These are phyloP conservation scores for Parauchenoglanis punctatus DNA, from an alignment of 2,797 vertebrate species.

Conservation along the genomic window DNA sequence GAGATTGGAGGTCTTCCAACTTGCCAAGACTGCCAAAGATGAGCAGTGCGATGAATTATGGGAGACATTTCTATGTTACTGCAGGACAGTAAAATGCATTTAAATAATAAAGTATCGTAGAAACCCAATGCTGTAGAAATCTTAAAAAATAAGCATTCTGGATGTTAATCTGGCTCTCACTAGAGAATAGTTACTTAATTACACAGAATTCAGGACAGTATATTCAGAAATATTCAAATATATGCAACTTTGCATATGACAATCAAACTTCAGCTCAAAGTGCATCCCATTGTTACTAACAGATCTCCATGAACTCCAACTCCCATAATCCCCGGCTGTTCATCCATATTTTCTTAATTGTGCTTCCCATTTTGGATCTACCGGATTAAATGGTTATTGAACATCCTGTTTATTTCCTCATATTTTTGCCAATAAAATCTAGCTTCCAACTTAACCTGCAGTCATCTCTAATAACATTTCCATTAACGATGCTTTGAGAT, in stretches of 20 bases:
- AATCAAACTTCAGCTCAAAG: neutral
- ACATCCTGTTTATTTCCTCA: neutral
- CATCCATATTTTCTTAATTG: neutral
- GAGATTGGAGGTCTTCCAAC: constrained; percentile 49
- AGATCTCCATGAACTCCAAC: neutral
- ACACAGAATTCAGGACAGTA: neutral
- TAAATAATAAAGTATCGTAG: neutral
- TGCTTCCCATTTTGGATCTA: neutral
- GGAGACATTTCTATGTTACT: constrained; percentile 21
- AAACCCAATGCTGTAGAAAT: neutral
- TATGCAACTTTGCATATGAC: neutral
- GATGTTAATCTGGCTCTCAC: neutral
- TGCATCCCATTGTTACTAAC: neutral
- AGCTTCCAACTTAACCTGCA: neutral
- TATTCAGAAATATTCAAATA: neutral
- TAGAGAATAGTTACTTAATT: neutral
- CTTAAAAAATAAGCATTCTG: neutral
- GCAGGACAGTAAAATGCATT: constrained; percentile 14
- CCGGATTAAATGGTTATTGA: neutral
- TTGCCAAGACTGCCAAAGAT: constrained; percentile 19
- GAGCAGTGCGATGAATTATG: constrained; percentile 45
- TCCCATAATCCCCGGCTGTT: neutral
- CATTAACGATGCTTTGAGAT: neutral
- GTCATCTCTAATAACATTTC: neutral
- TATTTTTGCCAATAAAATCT: neutral